phyloP scores from a whole-genome alignment of 2,797 vertebrate species.

The Dicrostonyx torquatus region DNA sequence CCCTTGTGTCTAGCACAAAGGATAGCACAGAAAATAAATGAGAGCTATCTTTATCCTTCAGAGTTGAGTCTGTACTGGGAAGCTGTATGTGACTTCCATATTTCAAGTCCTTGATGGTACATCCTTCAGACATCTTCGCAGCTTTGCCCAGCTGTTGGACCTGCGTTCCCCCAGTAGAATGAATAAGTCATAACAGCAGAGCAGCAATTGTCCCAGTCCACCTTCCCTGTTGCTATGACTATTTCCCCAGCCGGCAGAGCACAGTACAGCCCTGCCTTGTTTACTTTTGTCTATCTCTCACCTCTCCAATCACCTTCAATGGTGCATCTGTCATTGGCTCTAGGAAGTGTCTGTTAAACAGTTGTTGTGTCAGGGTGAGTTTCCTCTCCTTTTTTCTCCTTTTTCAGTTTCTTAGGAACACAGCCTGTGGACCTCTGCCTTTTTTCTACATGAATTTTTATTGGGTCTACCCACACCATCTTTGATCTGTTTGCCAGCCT shows the following conservation, averaged over 20 bases:
- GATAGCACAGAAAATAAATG: background rate
- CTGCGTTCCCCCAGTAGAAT: background rate
- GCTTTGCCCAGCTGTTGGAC: background rate
- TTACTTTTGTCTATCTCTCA: background rate
- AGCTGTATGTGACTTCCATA: background rate
- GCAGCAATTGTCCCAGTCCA: background rate
- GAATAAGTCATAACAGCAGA: background rate
- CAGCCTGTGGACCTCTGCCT: background rate
- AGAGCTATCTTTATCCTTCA: background rate
- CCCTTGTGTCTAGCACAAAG: background rate
- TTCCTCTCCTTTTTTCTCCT: background rate
- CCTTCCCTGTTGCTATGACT: background rate
- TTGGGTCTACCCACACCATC: slow-evolving; percentile 18
- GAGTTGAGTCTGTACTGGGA: background rate
- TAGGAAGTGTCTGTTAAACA: background rate
- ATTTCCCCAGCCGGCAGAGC: background rate
- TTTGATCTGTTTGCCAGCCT: slow-evolving; percentile 38
- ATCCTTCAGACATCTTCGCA: background rate
- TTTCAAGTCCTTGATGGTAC: background rate
- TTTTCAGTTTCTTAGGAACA: slow-evolving; percentile 17
- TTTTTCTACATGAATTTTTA: slow-evolving; percentile 29
- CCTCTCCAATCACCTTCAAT: background rate
- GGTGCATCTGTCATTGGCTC: background rate
- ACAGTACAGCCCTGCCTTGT: background rate
- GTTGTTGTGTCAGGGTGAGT: background rate